These are phyloP conservation scores for Andrena chrysosceles DNA, from an alignment of 2,888 invertebrate species.

Conservation along the genomic window DNA sequence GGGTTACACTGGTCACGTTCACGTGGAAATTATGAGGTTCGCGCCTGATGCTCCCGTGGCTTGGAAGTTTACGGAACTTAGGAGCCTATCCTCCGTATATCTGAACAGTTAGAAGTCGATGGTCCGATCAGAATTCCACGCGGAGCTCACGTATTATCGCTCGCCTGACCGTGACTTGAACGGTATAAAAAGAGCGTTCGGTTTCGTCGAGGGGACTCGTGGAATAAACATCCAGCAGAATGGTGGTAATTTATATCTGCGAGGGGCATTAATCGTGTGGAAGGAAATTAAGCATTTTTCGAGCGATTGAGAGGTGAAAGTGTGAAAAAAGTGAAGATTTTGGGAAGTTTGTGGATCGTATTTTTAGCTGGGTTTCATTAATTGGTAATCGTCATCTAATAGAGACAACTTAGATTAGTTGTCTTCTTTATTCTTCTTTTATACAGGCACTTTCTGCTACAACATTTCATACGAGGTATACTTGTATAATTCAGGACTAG, in stretches of 20 bases:
- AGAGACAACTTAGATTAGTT: too few species aligned
- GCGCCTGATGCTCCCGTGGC: neutral
- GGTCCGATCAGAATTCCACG: conserved; percentile 46
- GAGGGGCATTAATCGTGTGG: neutral
- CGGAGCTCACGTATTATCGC: conserved; percentile 23
- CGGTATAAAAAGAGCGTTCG: conserved; percentile 7
- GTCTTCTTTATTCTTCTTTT: too few species aligned
- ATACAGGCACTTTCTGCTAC: too few species aligned
- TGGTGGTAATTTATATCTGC: neutral
- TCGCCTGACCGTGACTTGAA: conserved; percentile 30
- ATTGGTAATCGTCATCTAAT: too few species aligned
- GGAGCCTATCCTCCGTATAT: conserved; percentile 20
- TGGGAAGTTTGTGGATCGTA: too few species aligned
- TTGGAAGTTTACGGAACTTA: conserved; percentile 7
- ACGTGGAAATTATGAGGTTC: conserved; percentile 41
- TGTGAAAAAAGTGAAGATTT: neutral
- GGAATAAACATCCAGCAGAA: neutral
- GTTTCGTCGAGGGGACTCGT: neutral
- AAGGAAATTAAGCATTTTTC: neutral
- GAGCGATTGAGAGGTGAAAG: neutral
- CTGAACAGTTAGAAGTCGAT: conserved; percentile 51
- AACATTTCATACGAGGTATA: too few species aligned
- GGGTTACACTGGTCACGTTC: conserved; percentile 53
- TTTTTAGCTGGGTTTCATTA: too few species aligned
- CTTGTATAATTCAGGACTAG: too few species aligned